Evolutionary conservation across 2,797 vertebrate genomes (phyloP), one percentile per base, ranked within the genome.

Genomic region (Pseudomugil tenellus): DNA sequence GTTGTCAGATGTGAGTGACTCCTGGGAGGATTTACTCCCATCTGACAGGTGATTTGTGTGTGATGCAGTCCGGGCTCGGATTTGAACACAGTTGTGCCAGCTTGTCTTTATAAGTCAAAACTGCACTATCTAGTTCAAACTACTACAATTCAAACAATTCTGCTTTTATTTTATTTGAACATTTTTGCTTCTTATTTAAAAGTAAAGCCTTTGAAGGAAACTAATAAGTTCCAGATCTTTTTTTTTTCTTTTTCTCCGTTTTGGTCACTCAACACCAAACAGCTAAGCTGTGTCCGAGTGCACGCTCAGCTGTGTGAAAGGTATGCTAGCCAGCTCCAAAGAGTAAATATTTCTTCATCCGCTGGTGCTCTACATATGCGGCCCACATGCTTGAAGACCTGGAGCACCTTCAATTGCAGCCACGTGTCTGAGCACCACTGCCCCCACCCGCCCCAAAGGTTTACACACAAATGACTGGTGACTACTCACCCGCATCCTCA

Each of bases 341-440:
- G 78, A 59, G 84, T 83, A 88, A 77, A 85, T 83, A 75, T 83
- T 80, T 67, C 53, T 59, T 57, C 21, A 73, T 54, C 72, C 76
- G 46, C 67, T 25, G 8, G 67, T 56, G 68, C 35, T 6, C 56
- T 53, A 49, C 84, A 87, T 85, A 63, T 89, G 86, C 26, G 26
- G 48, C n/a, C 51, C 88, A 89, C 76, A 86, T 88, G 88, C 56
- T 60, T 0, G 34, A 16, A 68, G 72, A 70, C 58, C 37, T 35
- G 70, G 64, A 82, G 79, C 74, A 55, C 70, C 79, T 81, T 75
- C 62, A 56, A 11, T 48, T 79, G 35, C 55, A 46, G 62, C 73
- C 83, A 64, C 31, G 43, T 65, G 79, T 63, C 54, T 4, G 32
- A 57, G 67, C 55, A 35, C 63, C 10, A 3, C 39, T 58, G 49